These are phyloP conservation scores for Tiliqua scincoides DNA, from an alignment of 2,113 vertebrate species.

Conservation along the genomic window DNA sequence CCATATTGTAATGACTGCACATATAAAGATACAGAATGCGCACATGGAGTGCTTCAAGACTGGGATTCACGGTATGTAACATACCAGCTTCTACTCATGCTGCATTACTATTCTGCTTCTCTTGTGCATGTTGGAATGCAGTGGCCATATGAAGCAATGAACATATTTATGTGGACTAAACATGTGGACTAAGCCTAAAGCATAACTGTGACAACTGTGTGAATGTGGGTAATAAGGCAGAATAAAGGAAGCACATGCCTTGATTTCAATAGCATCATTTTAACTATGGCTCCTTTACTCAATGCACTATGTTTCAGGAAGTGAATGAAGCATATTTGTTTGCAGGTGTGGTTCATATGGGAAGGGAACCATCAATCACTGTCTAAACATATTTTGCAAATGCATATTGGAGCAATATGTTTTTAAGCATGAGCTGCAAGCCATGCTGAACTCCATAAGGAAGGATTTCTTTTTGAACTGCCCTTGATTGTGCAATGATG, in stretches of 20 bases:
- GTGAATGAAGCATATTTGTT: not conserved
- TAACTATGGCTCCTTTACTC: not conserved
- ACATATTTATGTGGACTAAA: too few species aligned
- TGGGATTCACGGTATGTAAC: not conserved
- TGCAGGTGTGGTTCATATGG: not conserved
- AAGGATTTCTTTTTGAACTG: not conserved
- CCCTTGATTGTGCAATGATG: too few species aligned
- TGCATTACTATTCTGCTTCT: not conserved
- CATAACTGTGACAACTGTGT: not conserved
- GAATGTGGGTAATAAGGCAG: not conserved
- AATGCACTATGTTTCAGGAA: not conserved
- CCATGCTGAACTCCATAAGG: not conserved
- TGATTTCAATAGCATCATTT: not conserved
- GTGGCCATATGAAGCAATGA: not conserved
- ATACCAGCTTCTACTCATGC: not conserved
- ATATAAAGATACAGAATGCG: not conserved
- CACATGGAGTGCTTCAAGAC: not conserved
- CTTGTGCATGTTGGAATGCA: not conserved
- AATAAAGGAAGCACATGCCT: not conserved
- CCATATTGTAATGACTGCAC: not conserved
- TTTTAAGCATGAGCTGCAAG: not conserved
- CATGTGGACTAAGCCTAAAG: not conserved
- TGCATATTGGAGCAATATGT: not conserved
- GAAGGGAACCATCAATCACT: not conserved
- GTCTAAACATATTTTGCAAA: not conserved